phyloP scores from a whole-genome alignment of 2,888 invertebrate species.

The Dasysyrphus albostriatus region DNA sequence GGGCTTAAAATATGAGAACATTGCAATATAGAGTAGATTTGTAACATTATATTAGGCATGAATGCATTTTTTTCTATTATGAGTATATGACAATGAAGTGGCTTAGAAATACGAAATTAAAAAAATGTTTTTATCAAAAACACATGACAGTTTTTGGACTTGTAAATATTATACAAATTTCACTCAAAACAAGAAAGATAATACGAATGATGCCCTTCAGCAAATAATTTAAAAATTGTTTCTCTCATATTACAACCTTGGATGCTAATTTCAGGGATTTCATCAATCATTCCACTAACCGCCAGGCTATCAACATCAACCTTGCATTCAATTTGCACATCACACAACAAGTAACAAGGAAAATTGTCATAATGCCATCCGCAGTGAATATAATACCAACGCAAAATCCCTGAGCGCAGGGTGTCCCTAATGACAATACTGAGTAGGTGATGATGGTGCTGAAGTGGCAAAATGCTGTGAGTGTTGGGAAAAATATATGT shows the following conservation, averaged over 20 bases:
- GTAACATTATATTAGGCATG: no score
- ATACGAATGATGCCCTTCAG: not conserved
- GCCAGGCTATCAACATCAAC: slow-evolving; percentile 25
- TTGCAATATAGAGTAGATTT: no score
- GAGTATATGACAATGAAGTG: no score
- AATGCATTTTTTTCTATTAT: no score
- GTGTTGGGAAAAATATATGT: slow-evolving; percentile 21
- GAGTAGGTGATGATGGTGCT: slow-evolving; percentile 60
- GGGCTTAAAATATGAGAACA: no score
- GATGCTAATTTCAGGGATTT: not conserved
- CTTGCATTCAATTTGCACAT: slow-evolving; percentile 33
- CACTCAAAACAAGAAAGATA: not conserved
- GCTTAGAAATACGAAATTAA: no score
- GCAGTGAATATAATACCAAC: not conserved
- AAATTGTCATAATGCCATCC: slow-evolving; percentile 47
- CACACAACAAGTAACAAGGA: slow-evolving; percentile 31
- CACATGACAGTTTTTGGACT: not conserved
- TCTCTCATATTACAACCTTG: not conserved
- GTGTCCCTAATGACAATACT: slow-evolving; percentile 60
- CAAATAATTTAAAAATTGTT: not conserved
- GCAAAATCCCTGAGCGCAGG: not conserved
- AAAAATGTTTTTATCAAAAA: no score
- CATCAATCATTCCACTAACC: slow-evolving; percentile 46
- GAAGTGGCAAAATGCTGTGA: slow-evolving; percentile 44
- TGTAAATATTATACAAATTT: not conserved